Percentiles rank a stretch among this genome's conserved stretches.
These are phyloP conservation scores for Chloroceryle aenea DNA, from an alignment of 2,113 vertebrate species.

Conservation along the genomic window DNA sequence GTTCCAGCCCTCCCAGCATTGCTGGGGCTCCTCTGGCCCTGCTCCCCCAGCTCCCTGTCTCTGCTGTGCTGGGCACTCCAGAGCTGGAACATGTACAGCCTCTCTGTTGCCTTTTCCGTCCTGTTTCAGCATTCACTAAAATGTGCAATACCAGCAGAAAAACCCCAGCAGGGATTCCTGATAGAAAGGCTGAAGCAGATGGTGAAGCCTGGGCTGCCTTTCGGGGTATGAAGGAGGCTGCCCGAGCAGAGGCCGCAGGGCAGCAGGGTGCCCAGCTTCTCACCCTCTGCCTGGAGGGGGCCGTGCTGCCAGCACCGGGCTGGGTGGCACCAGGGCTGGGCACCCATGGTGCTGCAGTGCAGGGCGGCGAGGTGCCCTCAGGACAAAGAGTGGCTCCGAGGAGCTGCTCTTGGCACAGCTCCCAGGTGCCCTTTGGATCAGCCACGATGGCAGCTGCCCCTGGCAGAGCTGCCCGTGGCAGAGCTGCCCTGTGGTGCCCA, in stretches of 20 bases:
- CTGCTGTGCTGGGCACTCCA: not conserved
- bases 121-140: not conserved
- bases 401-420: not conserved
- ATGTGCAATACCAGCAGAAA: not conserved
- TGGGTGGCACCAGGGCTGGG: not conserved
- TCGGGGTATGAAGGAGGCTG: not conserved
- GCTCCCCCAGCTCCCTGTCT: not conserved
- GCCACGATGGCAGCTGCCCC: fast-evolving
- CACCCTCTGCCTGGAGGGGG: not conserved
- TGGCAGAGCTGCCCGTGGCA: too few species aligned
- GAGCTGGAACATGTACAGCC: not conserved
- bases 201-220: not conserved
- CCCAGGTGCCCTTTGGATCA: not conserved
- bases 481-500: not conserved
- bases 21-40: not conserved
- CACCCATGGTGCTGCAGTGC: too few species aligned
- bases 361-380: not conserved
- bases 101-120: not conserved
- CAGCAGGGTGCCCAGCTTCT: not conserved
- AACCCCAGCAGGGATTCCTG: not conserved
- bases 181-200: not conserved
- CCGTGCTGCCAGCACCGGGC: fast-evolving
- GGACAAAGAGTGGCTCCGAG: not conserved
- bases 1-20: not conserved
- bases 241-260: not conserved